Base-by-base conservation (phyloP, 1,140 invertebrate species). In the Proctacanthus coquilletti region DNA sequence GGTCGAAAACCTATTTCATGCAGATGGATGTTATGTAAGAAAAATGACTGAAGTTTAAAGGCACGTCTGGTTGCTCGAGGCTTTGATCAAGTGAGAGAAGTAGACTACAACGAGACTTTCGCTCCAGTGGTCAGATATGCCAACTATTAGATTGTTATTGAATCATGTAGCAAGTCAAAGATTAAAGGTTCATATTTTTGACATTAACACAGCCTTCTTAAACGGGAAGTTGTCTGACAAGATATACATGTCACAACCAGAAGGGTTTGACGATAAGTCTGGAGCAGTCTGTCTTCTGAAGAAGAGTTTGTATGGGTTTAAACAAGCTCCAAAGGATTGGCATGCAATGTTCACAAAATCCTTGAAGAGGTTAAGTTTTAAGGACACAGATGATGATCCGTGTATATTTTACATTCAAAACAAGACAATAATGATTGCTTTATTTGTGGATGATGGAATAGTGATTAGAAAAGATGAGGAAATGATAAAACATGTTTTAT, bases 231-330 rank as follows among this genome's bases (percentile, higher is more conserved):
- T 46, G 27, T 21, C 42, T 19, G 53, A 55, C 43, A 52, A 62
- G 11, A 53, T 65, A 1, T 65, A 59, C 25, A 62, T 65, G 59
- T 41, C 43, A 32, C 47, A 52, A 29, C 57, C 59, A 15, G 25
- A 48, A 14, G 53, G 45, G n/a, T 45, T 39, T 27, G 15, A 38
- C 34, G 18, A 41, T 20, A 20, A 39, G 25, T 17, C 14, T 35
- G 13, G 11, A 44, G 20, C 11, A 30, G 43, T 46, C 1, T 44
- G 39, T 17, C 11, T 17, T 2, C 8, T 38, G 15, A 43, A 38
- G 34, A 38, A 48, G 17, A 47, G 53, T 15, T 13, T 50, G 3
- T 50, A 53, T 37, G 51, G 48, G 13, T 34, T 53, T 13, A 53
- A 52, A 23, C 51, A 53, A 45, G 13, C 36, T 17, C 18, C 29